Percentiles rank a stretch among this genome's conserved stretches.
Conservation (phyloP, 2,113 vertebrate species). For the Eubucco bourcierii region DNA sequence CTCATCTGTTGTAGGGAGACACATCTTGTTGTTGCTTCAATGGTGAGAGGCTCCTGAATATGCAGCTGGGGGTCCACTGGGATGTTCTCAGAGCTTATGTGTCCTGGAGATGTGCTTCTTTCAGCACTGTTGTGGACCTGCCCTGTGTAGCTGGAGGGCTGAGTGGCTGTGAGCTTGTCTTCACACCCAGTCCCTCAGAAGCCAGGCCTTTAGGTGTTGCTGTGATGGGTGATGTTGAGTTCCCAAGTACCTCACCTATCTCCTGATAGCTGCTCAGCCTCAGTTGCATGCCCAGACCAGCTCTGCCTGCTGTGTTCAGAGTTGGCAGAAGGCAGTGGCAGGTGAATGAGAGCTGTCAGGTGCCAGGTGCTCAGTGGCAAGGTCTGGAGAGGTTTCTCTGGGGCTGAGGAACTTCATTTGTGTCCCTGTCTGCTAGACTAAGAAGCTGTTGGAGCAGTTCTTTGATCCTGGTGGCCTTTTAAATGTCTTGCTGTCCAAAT, state of each 20-base stretch:
- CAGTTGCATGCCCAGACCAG: fast-evolving
- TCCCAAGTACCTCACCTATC: neutral
- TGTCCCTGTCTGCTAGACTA: neutral
- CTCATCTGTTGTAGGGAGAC: neutral
- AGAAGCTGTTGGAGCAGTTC: neutral
- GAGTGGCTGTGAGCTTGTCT: neutral
- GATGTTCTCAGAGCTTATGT: neutral
- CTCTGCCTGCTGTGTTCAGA: fast-evolving
- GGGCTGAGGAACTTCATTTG: fast-evolving
- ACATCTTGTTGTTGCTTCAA: neutral
- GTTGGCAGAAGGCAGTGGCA: fast-evolving
- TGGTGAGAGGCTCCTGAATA: neutral
- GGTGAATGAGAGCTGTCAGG: neutral
- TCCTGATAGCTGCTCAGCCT: neutral
- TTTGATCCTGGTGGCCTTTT: neutral
- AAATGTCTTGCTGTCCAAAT: neutral
- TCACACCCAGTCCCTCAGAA: neutral
- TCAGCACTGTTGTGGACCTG: neutral
- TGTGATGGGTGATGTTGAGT: fast-evolving
- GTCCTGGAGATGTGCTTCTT: neutral
- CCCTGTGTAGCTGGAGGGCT: neutral
- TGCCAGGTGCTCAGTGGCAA: fast-evolving
- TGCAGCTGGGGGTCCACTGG: neutral
- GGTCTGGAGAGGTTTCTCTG: neutral
- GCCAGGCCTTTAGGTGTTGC: neutral